Conservation (phyloP, 2,797 vertebrate genomes). For the Adelosebastes latens region DNA sequence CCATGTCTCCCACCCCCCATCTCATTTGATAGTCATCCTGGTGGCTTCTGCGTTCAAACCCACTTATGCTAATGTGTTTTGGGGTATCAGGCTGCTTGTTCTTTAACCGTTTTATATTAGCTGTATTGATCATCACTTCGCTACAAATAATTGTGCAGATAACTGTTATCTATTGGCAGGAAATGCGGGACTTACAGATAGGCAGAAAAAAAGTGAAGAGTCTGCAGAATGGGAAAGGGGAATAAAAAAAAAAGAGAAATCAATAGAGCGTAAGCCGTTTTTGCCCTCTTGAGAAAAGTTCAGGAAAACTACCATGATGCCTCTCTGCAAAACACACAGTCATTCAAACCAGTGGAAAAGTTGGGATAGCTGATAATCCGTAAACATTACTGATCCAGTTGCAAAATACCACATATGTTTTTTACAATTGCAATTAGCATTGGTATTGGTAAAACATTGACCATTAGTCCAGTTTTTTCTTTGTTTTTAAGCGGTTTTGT, state of each 20-base stretch:
- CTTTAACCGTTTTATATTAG: slow-evolving; percentile 74
- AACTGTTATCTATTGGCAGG: slow-evolving; percentile 70
- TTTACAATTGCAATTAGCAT: not conserved
- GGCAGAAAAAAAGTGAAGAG: slow-evolving; percentile 66
- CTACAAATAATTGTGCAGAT: slow-evolving; percentile 72
- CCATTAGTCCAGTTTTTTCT: not conserved
- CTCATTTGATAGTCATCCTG: slow-evolving; percentile 56
- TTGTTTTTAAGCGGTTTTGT: not conserved
- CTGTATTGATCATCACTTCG: slow-evolving; percentile 68
- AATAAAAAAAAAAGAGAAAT: slow-evolving; percentile 61
- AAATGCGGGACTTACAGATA: slow-evolving; percentile 63
- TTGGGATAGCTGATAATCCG: not conserved
- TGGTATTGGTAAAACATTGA: not conserved
- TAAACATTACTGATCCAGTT: not conserved
- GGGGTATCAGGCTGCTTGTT: slow-evolving; percentile 50
- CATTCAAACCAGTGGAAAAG: slow-evolving; percentile 27
- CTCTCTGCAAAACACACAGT: slow-evolving; percentile 19
- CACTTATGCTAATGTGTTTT: slow-evolving; percentile 74
- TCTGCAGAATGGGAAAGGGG: slow-evolving; percentile 65
- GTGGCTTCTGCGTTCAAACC: slow-evolving; percentile 60
- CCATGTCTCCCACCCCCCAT: slow-evolving; percentile 32
- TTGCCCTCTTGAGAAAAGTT: slow-evolving; percentile 52
- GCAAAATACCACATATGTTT: not conserved
- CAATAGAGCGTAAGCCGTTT: slow-evolving; percentile 75
- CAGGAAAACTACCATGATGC: slow-evolving; percentile 43